Conservation (phyloP, 2,797 vertebrate genomes). For the Coluber constrictor region DNA sequence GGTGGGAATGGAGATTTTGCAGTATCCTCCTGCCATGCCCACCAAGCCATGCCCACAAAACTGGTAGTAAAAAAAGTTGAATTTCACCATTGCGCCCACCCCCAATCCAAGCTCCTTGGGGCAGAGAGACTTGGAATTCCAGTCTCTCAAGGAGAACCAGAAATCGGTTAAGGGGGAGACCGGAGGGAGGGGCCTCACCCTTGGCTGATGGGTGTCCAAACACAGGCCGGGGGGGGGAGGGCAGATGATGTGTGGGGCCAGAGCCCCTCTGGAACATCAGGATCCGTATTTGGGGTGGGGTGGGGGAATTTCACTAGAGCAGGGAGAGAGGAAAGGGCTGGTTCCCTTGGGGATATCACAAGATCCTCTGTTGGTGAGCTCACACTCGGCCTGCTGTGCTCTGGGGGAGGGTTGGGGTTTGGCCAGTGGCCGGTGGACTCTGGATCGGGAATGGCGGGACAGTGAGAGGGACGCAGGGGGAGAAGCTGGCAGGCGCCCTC, state of each 20-base stretch:
- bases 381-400: background rate
- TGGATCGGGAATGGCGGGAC: too few relatives aligned
- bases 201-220: background rate
- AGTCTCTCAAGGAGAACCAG: background rate
- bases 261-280: too few relatives aligned
- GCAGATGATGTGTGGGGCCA: background rate
- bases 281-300: background rate
- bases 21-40: too few relatives aligned
- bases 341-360: too few relatives aligned
- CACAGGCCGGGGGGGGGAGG: background rate
- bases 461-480: background rate
- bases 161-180: background rate
- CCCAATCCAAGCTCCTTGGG: background rate
- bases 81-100: too few relatives aligned
- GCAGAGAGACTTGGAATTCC: too few relatives aligned
- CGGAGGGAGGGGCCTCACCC: fast-evolving
- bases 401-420: too few relatives aligned
- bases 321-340: background rate
- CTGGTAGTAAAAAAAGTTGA: too few relatives aligned
- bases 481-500: background rate
- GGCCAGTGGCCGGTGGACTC: background rate
- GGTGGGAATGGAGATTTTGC: too few relatives aligned
- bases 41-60: too few relatives aligned
- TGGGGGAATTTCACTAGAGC: background rate
- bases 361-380: background rate